Percentiles rank a stretch among this genome's conserved stretches.
These are phyloP conservation scores for Lepidurus couesii DNA, from an alignment of 1,140 invertebrate genomes.

Conservation along the genomic window DNA sequence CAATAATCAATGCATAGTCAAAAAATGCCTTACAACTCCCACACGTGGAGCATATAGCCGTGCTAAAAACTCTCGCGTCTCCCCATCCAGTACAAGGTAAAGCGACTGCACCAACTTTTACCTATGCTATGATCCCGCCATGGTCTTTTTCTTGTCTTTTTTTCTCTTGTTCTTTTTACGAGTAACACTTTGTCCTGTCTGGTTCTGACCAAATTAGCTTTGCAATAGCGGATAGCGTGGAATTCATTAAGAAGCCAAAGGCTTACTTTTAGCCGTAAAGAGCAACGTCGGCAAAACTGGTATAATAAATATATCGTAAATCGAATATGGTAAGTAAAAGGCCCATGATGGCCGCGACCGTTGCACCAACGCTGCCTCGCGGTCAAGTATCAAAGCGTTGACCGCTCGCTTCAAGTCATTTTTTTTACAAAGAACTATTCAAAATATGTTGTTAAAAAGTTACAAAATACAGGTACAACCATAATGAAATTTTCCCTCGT, in stretches of 20 bases:
- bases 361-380: slow-evolving; percentile 4
- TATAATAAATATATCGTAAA: slow-evolving; percentile 20
- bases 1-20: slow-evolving; percentile 15
- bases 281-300: slow-evolving; percentile 2
- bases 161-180: slow-evolving; percentile 1
- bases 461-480: neutral
- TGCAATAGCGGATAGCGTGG: neutral
- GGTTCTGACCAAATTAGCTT: neutral
- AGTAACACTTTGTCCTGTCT: neutral
- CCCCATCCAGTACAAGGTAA: slow-evolving; percentile 15
- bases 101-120: neutral
- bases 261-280: slow-evolving; percentile 10
- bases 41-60: slow-evolving; percentile 17
- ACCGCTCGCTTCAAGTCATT: neutral
- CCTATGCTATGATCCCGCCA: neutral
- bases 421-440: neutral
- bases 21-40: slow-evolving; percentile 19
- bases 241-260: slow-evolving; percentile 16
- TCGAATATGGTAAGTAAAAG: slow-evolving; percentile 17
- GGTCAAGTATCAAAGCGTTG: slow-evolving; percentile 1
- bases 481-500: neutral
- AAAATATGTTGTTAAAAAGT: too few relatives aligned
- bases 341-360: slow-evolving; percentile 1
- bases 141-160: too few relatives aligned
- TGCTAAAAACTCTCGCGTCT: slow-evolving; percentile 13